A percentile compares a stretch with the other conserved stretches of the same genome.
phyloP scores from a whole-genome alignment of 1,140 invertebrate species.

The Drosophila trapezifrons region DNA sequence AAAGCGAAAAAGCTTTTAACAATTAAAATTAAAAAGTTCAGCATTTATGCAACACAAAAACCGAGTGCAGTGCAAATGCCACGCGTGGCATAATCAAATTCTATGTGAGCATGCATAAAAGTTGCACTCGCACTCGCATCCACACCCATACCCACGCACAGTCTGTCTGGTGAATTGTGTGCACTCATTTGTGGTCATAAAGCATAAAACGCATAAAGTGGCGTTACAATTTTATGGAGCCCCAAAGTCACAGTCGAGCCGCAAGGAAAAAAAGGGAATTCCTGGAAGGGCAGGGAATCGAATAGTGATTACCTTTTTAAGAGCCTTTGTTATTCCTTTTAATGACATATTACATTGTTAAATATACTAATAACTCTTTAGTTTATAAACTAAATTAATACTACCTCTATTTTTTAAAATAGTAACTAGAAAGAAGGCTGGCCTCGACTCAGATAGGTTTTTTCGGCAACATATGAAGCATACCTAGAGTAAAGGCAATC shows the following conservation, averaged over 20 bases:
- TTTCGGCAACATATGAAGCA: background rate
- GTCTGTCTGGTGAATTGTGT: conserved; percentile 67
- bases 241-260: conserved; percentile 65
- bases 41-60: conserved; percentile 67
- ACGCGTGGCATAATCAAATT: conserved; percentile 75
- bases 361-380: background rate
- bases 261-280: conserved; percentile 29
- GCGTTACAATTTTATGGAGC: conserved; percentile 78
- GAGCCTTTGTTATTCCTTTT: too few species aligned
- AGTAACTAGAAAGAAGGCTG: background rate
- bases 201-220: conserved; percentile 82
- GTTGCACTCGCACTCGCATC: conserved; percentile 49
- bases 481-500: too few species aligned
- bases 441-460: background rate
- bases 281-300: background rate
- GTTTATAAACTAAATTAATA: background rate
- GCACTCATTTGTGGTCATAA: conserved; percentile 81
- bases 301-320: conserved; percentile 27
- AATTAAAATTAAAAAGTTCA: conserved; percentile 84
- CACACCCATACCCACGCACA: conserved; percentile 5
- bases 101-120: conserved; percentile 74
- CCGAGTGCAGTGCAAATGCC: conserved; percentile 61
- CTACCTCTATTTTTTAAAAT: background rate
- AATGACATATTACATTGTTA: background rate
- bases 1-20: conserved; percentile 83